Base-by-base conservation (phyloP, 2,888 invertebrate species). In the Philhelius pedissequus region DNA sequence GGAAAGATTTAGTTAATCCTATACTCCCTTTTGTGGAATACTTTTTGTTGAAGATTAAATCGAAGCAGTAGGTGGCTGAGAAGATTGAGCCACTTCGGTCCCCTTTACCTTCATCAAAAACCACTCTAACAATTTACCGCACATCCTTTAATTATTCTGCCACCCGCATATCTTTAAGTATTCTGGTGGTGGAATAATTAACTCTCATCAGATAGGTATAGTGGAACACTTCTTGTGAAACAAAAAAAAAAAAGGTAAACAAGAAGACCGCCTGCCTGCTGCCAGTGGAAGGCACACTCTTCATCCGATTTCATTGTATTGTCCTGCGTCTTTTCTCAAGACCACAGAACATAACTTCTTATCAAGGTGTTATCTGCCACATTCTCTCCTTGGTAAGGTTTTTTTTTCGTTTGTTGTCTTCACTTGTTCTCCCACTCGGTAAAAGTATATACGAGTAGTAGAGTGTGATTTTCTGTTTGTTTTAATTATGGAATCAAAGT, bases 381-480 rank as follows among this genome's bases (percentile, higher is more conserved):
- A 64, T 64, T 70, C n/a, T 18, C 60, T 79, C 30, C 62, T 58
- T 56, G 48, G 32, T 25, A 71, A 73, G 75, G 76, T 54, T 60
- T 13, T 30, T 32, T n/a, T 18, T 11, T 38, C 30, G 27, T 27
- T 22, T 60, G 13, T 25, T 6, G 15, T 27, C 27, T 5, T 15
- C 18, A 13, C 66, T 40, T 69, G 13, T 22, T 45, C 35, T 75
- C 30, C 38, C 40, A 35, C 38, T 48, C 48, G 40, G 40, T 48
- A 40, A 52, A 54, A 54, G 30, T 54, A 32, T 11, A n/a, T n/a
- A n/a, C n/a, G n/a, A n/a, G n/a, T n/a, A 30, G 18, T 58, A 13
- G 73, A 79, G 83, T 83, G 83, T 83, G 79, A 79, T 83, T 75
- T 79, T 83, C 79, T 83, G 79, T 83, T 74, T 79, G 83, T 79